Conservation (phyloP, 2,797 vertebrate genomes). For the Microchirus variegatus region DNA sequence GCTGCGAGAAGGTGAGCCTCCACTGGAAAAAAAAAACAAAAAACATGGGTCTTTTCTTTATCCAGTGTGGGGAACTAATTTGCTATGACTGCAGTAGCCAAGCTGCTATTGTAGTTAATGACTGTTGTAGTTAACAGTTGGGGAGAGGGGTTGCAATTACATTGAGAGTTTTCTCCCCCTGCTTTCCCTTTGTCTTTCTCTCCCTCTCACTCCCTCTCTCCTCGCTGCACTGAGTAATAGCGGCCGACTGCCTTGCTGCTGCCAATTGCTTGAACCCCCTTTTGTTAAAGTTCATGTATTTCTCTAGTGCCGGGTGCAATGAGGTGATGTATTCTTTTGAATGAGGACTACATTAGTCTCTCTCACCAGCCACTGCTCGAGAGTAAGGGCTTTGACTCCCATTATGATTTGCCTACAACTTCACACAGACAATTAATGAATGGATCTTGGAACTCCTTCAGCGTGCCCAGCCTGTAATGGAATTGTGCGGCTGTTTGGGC, state of each 20-base stretch:
- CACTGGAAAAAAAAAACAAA: not conserved
- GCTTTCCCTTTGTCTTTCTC: constrained; percentile 69
- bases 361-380: constrained; percentile 66
- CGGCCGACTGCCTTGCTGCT: constrained; percentile 73
- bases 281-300: constrained; percentile 87
- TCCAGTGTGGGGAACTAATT: constrained; percentile 81
- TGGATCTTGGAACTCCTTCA: constrained; percentile 82
- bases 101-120: constrained; percentile 87
- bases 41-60: constrained; percentile 65
- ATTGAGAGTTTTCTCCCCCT: constrained; percentile 77
- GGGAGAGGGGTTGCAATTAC: constrained; percentile 85
- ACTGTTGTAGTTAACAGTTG: constrained; percentile 87
- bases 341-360: constrained; percentile 78
- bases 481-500: constrained; percentile 77
- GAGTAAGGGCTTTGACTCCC: constrained; percentile 76
- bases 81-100: constrained; percentile 85
- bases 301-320: constrained; percentile 77
- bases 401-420: constrained; percentile 83
- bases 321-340: constrained; percentile 83
- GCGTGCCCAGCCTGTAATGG: constrained; percentile 75
- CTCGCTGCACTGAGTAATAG: constrained; percentile 79
- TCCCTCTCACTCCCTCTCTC: constrained; percentile 60
- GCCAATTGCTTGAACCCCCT: constrained; percentile 82
- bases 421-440: constrained; percentile 85
- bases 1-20: constrained; percentile 38